Evolutionary conservation across 2,797 vertebrate species (phyloP), one percentile per base, ranked within the genome.

Genomic region (Alcedo atthis): DNA sequence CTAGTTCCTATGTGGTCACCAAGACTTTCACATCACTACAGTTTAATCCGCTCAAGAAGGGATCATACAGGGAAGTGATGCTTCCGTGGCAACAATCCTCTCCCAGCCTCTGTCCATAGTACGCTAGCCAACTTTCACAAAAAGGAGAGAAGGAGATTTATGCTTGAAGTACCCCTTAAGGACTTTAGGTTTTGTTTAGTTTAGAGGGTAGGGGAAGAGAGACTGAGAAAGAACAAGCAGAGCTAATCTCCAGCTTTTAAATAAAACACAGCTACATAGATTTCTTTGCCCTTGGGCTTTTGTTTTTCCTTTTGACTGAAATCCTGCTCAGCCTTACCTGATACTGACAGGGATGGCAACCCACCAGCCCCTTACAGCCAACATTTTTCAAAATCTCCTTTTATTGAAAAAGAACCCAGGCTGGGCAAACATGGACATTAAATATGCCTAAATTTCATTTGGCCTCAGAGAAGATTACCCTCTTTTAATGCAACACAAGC

Each of bases 161-260:
- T 81, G 80, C 80, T 79, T 94, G 19, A 96, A 96, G 90, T 89
- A 93, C 48, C 80, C 95, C 95, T 96, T 78, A 95, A 97, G 93
- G 94, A 94, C 92, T 96, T 95, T 82, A 78, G 92, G 85, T 95
- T 94, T 97, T 94, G 94, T 95, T 96, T 95, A 76, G 33, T 95
- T 96, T 94, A 91, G 90, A 82, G 85, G 67, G 69, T 70, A 90
- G 51, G 79, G 63, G 78, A 86, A 93, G 59, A 87, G 77, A 76
- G 89, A 79, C 92, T 81, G 54, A 58, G 54, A 93, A 94, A 93
- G 85, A 96, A 93, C 79, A 95, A 79, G 89, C 73, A 92, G 35
- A 85, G 80, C 69, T 91, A 93, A 97, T 94, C 95, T 92, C 80
- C 64, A 89, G 81, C 61, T 91, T 93, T 92, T 73, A 92, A 94